Evolutionary conservation across 2,797 vertebrate species (phyloP).

Genomic region (Periophthalmus magnuspinnatus): DNA sequence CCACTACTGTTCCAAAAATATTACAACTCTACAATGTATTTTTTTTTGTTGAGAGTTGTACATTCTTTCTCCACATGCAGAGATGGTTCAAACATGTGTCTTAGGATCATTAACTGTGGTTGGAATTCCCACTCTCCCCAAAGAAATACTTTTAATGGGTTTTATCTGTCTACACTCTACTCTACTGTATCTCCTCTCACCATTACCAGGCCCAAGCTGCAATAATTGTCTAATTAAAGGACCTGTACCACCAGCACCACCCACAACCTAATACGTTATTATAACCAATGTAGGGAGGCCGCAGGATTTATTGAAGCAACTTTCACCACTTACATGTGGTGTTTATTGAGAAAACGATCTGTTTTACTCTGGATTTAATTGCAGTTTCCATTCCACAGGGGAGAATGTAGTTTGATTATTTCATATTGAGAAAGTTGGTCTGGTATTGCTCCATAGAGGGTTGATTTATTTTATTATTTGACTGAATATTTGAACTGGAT

Average conservation of each 20-base stretch:
- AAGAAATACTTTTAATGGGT: constrained; percentile 4
- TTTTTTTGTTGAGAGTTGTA: neutral
- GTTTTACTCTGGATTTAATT: neutral
- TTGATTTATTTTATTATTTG: neutral
- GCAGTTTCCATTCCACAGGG: neutral
- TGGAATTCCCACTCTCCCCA: constrained; percentile 1
- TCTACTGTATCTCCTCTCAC: constrained; percentile 4
- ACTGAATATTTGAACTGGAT: no score
- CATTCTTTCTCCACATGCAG: neutral
- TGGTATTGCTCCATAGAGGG: neutral
- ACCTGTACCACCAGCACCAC: neutral
- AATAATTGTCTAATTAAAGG: constrained; percentile 11
- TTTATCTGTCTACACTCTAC: neutral
- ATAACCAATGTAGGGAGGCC: neutral
- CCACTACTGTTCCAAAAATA: no score
- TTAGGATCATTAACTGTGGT: neutral
- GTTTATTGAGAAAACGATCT: neutral
- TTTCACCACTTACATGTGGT: neutral
- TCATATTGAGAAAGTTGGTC: neutral
- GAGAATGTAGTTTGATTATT: neutral
- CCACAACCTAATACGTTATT: neutral
- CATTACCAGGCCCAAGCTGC: neutral
- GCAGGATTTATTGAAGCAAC: neutral
- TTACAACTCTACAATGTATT: neutral
- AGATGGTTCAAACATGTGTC: neutral